Evolutionary conservation across 2,797 vertebrate genomes (phyloP), one percentile per base, ranked within the genome.

Genomic region (Pristis pectinata): DNA sequence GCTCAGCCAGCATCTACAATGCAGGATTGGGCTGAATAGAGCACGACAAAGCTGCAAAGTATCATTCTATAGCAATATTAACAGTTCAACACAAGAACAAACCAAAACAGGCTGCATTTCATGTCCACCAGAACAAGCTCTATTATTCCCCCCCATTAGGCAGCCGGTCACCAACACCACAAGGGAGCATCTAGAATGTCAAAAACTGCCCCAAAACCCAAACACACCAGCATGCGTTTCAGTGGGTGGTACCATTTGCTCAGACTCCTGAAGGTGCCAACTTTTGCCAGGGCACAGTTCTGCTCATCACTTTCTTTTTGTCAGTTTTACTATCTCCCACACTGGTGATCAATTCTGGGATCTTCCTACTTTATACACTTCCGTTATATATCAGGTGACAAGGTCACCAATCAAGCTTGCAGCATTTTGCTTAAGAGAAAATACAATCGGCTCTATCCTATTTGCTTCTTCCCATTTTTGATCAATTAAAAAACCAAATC

Each of bases 1-100:
- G 1, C 83, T 41, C 85, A 61, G 34, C 34, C 27, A 85, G 6
- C 59, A 91, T 19, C 6, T 34, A 24, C 70, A 74, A 74, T 64
- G 87, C 85, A 61, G 56, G 34, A 59, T n/a, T 89, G n/a, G 85
- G 37, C 77, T 34, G 30, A 89, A 89, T 61, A 7, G 61, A 7
- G 85, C 56, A 91, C 87, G 61, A 30, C 17, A 64, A 89, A 89
- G 59, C 85, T 89, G 59, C 34, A 61, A 37, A 64, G 34, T 91
- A 64, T 64, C 56, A 17, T 89, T 89, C 30, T 83, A 87, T 49
- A 87, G 11, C 15, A 87, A 87, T 56, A n/a, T 17, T 44, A 91
- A 64, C 87, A 91, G n/a, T 41, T 64, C 30, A 91, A 67, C 87
- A 91, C 37, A 34, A 89, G 59, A 89, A 61, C 85, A 91, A 91